Evolutionary conservation across 2,113 vertebrate species (phyloP).

Genomic region (Trichechus manatus): DNA sequence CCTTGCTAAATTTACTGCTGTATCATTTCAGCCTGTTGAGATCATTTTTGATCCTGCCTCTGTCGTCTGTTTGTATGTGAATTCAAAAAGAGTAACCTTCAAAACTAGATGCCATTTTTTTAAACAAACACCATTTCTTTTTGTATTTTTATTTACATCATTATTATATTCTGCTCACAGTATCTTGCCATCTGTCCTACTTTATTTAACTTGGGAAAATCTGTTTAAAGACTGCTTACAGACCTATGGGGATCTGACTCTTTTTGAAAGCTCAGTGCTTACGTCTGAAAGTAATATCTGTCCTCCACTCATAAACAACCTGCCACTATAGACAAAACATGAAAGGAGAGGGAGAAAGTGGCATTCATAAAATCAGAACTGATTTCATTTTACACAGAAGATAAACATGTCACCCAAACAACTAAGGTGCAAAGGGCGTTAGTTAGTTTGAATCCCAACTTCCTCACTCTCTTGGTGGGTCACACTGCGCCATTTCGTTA

Average conservation of each 20-base stretch:
- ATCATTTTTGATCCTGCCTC: slow-evolving; percentile 34
- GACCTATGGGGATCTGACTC: slow-evolving; percentile 43
- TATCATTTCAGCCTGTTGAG: slow-evolving; percentile 9
- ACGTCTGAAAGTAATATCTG: slow-evolving; percentile 39
- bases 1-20: slow-evolving; percentile 16
- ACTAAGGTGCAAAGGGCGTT: slow-evolving; percentile 3
- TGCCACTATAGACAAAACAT: slow-evolving; percentile 48
- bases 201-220: slow-evolving; percentile 45
- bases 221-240: slow-evolving; percentile 54
- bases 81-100: slow-evolving; percentile 46
- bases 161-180: slow-evolving; percentile 43
- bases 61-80: slow-evolving; percentile 55
- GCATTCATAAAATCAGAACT: slow-evolving; percentile 57
- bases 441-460: neutral
- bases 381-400: neutral
- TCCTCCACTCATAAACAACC: neutral
- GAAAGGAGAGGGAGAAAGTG: slow-evolving; percentile 1
- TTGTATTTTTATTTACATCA: slow-evolving; percentile 60
- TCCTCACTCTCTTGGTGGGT: neutral
- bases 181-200: slow-evolving; percentile 50
- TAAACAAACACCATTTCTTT: slow-evolving; percentile 28
- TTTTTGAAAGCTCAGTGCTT: slow-evolving; percentile 26
- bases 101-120: slow-evolving; percentile 38
- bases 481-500: neutral
- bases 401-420: neutral